phyloP scores from a whole-genome alignment of 2,113 vertebrate genomes.

The Chaetorhynchus papuensis region DNA sequence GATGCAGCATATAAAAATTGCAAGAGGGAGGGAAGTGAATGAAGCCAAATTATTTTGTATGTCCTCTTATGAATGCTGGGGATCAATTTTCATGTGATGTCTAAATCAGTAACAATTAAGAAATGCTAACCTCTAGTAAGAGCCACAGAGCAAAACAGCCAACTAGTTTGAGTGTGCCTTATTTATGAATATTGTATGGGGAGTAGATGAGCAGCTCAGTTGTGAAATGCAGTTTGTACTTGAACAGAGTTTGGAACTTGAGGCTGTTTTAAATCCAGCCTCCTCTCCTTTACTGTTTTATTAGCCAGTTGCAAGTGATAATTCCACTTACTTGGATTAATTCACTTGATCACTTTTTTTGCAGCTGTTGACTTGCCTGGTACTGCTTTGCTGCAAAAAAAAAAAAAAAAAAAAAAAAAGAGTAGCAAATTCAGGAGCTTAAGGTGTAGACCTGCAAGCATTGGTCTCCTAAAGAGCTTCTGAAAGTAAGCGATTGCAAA shows the following conservation, averaged over 20 bases:
- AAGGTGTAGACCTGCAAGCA: background rate
- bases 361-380: background rate
- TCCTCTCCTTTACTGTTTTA: background rate
- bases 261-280: background rate
- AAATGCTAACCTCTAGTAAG: background rate
- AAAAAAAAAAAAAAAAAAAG: background rate
- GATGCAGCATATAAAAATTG: background rate
- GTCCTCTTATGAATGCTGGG: background rate
- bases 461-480: background rate
- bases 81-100: background rate
- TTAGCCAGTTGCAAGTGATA: background rate
- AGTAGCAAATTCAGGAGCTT: slow-evolving; percentile 21
- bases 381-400: slow-evolving; percentile 23
- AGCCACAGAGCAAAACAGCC: background rate
- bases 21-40: background rate
- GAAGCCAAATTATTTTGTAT: background rate
- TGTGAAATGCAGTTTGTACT: background rate
- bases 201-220: background rate
- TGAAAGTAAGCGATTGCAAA: background rate
- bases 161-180: background rate
- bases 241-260: background rate
- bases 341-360: background rate
- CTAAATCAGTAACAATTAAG: background rate
- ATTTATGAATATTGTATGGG: background rate
- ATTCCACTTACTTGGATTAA: background rate